Base-by-base conservation (phyloP, 2,797 vertebrate genomes). In the Cheirogaleus major region DNA sequence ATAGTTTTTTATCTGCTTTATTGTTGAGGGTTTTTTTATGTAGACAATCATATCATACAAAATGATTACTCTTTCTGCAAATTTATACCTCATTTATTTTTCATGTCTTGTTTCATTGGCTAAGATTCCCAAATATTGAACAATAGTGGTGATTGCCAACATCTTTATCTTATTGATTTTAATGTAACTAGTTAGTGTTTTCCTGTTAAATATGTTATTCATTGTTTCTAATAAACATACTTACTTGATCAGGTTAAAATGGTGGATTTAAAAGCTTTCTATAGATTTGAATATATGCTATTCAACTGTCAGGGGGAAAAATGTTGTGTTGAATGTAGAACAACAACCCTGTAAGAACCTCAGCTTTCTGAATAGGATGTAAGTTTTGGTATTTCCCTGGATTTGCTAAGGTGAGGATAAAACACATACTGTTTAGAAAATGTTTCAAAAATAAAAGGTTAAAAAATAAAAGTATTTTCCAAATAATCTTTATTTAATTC, bases 401-500 rank as follows among this genome's bases (percentile, higher is more conserved):
- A 55, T 15, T 91, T 87, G 50, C 8, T 57, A 63, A 86, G 20
- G n/a, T 92, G 11, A 50, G 6, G 17, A 63, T 78, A 9, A 50
- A 89, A 45, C 7, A 76, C 8, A 43, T 10, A 57, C 7, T 22
- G 17, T 72, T 45, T 43, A 73, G 89, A 70, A 88, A 92, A 86
- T 7, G 45, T 76, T 72, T 88, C 52, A 81, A 76, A 83, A n/a
- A 70, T 27, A 86, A 96, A 81, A 48, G 25, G 12, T 63, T 32
- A 32, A 88, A 75, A 83, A n/a, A 69, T 25, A 75, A 94, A 81
- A 48, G 25, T 5, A 85, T 79, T 90, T 86, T 95, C 69, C 50
- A 67, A 90, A 70, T 57, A 11, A 75, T 85, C 20, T 17, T 85
- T 93, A 78, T 90, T 91, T 81, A 78, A 96, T 78, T 96, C 52